phyloP scores from a whole-genome alignment of 2,888 invertebrate species.

The Pecten maximus region DNA sequence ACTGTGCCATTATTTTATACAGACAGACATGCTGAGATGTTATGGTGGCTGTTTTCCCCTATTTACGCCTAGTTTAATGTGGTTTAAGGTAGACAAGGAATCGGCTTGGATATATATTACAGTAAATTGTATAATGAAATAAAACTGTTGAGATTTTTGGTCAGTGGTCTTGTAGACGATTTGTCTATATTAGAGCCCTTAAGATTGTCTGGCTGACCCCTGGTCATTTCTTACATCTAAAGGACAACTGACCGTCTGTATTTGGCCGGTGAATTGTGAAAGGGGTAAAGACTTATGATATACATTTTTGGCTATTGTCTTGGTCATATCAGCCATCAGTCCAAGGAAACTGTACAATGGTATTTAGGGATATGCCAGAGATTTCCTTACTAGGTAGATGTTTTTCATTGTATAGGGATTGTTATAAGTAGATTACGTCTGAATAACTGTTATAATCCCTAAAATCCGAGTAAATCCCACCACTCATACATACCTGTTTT shows the following conservation, averaged over 20 bases:
- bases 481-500: slow-evolving; percentile 20
- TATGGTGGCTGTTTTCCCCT: not conserved
- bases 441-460: slow-evolving; percentile 4
- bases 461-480: not conserved
- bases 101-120: not conserved
- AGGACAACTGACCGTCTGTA: not conserved
- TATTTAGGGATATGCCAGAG: slow-evolving; percentile 3
- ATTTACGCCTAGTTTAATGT: not conserved
- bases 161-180: not conserved
- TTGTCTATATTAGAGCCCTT: not conserved
- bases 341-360: not conserved
- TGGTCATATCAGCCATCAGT: not conserved
- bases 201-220: not conserved
- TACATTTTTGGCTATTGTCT: not conserved
- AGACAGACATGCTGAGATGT: not conserved
- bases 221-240: not conserved
- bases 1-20: not conserved
- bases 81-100: too few species aligned
- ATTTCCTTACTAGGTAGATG: slow-evolving; percentile 13
- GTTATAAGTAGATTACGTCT: not conserved
- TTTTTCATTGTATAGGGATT: not conserved
- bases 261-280: not conserved
- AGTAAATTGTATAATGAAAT: not conserved
- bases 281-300: not conserved
- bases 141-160: not conserved